A percentile compares a stretch with the other conserved stretches of the same genome.
Evolutionary conservation across 1,140 invertebrate species (phyloP).

Genomic region (Lepidostoma basale): DNA sequence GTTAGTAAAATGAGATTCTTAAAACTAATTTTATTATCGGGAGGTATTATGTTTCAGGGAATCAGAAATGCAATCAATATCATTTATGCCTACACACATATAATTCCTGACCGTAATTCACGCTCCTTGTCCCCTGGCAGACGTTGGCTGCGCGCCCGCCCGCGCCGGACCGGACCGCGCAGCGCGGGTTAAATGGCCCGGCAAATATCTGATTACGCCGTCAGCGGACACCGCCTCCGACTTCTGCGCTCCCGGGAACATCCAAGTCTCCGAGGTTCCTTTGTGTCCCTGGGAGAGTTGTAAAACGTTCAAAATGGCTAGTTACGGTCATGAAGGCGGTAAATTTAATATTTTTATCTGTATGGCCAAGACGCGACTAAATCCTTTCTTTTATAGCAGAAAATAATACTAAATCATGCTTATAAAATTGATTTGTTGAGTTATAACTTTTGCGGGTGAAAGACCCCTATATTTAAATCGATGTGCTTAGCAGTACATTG

Average conservation of each 20-base stretch:
- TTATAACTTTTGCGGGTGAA: no score
- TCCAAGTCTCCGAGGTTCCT: background rate
- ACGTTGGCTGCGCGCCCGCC: slow-evolving; percentile 26
- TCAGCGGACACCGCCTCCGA: slow-evolving; percentile 26
- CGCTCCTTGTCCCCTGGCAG: slow-evolving; percentile 35
- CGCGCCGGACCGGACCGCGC: slow-evolving; percentile 19
- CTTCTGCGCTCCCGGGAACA: slow-evolving; percentile 27
- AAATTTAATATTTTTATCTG: slow-evolving; percentile 2
- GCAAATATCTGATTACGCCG: slow-evolving; percentile 45
- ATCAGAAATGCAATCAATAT: slow-evolving; percentile 9
- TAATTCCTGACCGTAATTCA: slow-evolving; percentile 40
- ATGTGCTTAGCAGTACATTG: no score
- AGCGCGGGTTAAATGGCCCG: slow-evolving; percentile 42
- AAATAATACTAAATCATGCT: no score
- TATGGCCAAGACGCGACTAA: background rate
- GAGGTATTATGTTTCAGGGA: no score
- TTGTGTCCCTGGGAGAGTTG: background rate
- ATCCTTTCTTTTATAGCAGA: background rate
- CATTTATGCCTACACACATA: no score
- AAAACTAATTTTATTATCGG: no score
- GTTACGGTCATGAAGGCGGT: background rate
- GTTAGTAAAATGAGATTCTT: no score
- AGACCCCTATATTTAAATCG: no score
- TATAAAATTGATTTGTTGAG: no score
- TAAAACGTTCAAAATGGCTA: slow-evolving; percentile 2